Evolutionary conservation across 2,113 vertebrate genomes (phyloP).

Genomic region (Rhineura floridana): DNA sequence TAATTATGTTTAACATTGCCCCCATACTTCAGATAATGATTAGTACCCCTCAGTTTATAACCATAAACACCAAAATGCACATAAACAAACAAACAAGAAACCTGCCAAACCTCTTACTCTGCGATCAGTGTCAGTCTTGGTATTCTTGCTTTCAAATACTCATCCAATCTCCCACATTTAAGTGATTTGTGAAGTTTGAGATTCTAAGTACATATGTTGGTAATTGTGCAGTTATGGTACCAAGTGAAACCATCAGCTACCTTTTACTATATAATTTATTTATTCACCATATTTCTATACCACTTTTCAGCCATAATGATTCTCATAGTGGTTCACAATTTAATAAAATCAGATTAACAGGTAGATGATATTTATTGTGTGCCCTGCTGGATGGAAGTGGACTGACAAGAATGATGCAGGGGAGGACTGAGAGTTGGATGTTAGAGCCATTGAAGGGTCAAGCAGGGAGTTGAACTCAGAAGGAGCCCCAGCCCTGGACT

Average conservation of each 20-base stretch:
- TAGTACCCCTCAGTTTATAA: conserved; percentile 46
- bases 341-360: no score
- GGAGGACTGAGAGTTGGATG: no score
- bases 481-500: no score
- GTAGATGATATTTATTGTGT: no score
- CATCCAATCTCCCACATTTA: background rate
- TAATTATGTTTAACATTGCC: conserved; percentile 61
- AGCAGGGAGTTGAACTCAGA: no score
- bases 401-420: no score
- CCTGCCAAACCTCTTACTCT: conserved; percentile 20
- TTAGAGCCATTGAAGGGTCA: no score
- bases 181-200: background rate
- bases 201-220: conserved; percentile 1
- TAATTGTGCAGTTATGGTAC: background rate
- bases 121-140: background rate
- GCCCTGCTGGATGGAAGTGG: no score
- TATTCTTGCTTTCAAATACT: background rate
- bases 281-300: no score
- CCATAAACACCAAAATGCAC: conserved; percentile 23
- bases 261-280: background rate
- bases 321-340: no score
- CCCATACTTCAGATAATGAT: conserved; percentile 43
- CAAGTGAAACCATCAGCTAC: background rate
- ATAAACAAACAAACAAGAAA: conserved; percentile 20
- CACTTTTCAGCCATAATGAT: no score